Evolutionary conservation across 2,888 invertebrate species (phyloP).

Genomic region (Polymixis lichenea): DNA sequence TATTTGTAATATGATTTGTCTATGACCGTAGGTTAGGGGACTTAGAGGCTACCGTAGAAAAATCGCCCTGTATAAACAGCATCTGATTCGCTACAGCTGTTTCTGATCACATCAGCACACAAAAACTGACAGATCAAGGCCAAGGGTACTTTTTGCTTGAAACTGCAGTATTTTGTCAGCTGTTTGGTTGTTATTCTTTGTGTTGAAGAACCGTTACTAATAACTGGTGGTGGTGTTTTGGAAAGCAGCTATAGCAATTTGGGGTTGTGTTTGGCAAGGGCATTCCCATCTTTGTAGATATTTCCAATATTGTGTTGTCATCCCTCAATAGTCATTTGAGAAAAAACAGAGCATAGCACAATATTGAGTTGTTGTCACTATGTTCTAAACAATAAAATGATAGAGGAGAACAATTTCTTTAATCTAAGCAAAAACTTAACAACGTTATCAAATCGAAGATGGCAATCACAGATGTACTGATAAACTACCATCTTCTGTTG

Average conservation of each 20-base stretch:
- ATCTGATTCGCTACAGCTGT: slow-evolving; percentile 54
- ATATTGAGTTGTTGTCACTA: neutral
- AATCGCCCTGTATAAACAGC: slow-evolving; percentile 15
- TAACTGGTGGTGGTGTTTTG: neutral
- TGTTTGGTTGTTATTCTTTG: slow-evolving; percentile 29
- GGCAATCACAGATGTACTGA: neutral
- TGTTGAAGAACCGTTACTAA: neutral
- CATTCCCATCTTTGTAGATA: neutral
- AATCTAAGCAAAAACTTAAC: neutral
- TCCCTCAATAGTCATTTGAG: neutral
- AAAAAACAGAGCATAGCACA: neutral
- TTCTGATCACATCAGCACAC: slow-evolving; percentile 42
- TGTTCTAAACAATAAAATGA: neutral
- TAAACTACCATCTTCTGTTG: neutral
- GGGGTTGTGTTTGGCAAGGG: neutral
- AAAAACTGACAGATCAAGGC: slow-evolving; percentile 55
- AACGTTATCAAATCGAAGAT: neutral
- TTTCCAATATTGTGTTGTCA: neutral
- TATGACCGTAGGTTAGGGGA: too few relatives aligned
- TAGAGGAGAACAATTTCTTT: neutral
- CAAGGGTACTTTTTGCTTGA: slow-evolving; percentile 42
- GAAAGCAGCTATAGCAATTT: neutral
- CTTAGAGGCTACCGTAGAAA: neutral
- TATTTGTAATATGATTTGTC: too few relatives aligned
- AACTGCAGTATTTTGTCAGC: slow-evolving; percentile 35